A percentile compares a stretch with the other conserved stretches of the same genome.
Conservation (phyloP, 1,140 invertebrate genomes). For the Ceratina australensis region DNA sequence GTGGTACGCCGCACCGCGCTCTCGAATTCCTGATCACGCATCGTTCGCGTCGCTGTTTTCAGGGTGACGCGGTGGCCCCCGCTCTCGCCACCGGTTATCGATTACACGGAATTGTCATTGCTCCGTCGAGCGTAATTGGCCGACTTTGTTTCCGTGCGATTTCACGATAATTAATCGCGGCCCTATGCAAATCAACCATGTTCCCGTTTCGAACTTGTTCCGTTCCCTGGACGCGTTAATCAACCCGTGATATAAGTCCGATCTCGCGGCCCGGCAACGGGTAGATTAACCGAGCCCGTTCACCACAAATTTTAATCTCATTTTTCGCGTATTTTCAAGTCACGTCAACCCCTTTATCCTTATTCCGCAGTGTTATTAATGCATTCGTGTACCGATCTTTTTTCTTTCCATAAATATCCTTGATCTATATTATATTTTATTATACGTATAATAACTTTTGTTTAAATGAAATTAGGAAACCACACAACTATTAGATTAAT, state of each 20-base stretch:
- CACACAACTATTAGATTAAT: no score
- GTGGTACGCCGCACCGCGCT: no score
- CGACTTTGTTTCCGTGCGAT: conserved; percentile 36
- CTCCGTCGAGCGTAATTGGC: conserved; percentile 22
- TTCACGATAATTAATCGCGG: conserved; percentile 34
- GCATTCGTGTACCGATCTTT: no score
- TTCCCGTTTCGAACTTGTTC: conserved; percentile 11
- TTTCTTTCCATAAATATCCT: no score
- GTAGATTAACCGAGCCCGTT: conserved; percentile 33
- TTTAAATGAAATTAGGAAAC: no score
- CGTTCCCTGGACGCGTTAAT: conserved; percentile 26
- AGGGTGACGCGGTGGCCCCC: not conserved
- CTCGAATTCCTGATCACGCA: not conserved
- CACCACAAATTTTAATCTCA: conserved; percentile 20
- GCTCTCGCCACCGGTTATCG: not conserved
- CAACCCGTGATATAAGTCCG: conserved; percentile 20
- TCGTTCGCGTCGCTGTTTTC: not conserved
- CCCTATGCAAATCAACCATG: conserved; percentile 14
- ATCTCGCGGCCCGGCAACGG: not conserved
- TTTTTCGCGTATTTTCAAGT: conserved; percentile 14
- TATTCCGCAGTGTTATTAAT: no score
- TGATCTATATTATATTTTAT: not conserved
- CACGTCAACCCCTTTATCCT: no score
- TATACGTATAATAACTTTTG: not conserved
- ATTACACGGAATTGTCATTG: conserved; percentile 32